Evolutionary conservation across 2,113 vertebrate genomes (phyloP), one percentile per base, ranked within the genome.

Genomic region (Lepus timidus): DNA sequence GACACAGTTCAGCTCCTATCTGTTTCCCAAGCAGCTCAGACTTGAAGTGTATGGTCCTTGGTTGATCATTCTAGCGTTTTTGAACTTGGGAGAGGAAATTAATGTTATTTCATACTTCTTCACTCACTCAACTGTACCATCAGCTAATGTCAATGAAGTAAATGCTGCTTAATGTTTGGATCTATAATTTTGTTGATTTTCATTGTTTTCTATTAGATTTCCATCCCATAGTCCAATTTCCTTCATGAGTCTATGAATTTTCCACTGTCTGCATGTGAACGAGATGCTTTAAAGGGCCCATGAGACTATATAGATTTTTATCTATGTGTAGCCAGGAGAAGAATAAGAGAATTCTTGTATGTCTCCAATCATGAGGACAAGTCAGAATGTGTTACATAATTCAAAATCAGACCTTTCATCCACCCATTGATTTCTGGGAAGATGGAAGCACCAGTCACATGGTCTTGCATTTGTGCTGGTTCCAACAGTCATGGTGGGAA

Each of bases 151-250:
- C 68, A 79, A 29, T 74, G 91, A 91, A 93, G 68, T 92, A 70
- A 92, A 82, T 93, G 71, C 64, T 3, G 3, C 49, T 91, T 76
- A 29, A 76, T 90, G 79, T 62, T 95, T 86, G 61, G 17, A 10
- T 83, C 80, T 91, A 11, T 65, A n/a, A 64, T 44, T 65, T 78
- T 74, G 82, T 36, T 91, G 79, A 96, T 94, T 94, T 83, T 81
- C 81, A 70, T 61, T 90, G 61, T 93, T 85, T 96, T 85, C 65
- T 62, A 64, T 91, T 93, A 91, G 70, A 70, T 52, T 58, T 70
- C 44, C 62, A 82, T 80, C 62, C 44, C 36, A 4, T 36, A 29
- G 17, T 29, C 93, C 89, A 82, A 44, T 49, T 94, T 67, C 61
- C 51, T 93, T 84, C 33, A 70, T 51, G 62, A 78, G 20, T 84